phyloP scores from a whole-genome alignment of 2,113 vertebrate species.

The Felis catus region DNA sequence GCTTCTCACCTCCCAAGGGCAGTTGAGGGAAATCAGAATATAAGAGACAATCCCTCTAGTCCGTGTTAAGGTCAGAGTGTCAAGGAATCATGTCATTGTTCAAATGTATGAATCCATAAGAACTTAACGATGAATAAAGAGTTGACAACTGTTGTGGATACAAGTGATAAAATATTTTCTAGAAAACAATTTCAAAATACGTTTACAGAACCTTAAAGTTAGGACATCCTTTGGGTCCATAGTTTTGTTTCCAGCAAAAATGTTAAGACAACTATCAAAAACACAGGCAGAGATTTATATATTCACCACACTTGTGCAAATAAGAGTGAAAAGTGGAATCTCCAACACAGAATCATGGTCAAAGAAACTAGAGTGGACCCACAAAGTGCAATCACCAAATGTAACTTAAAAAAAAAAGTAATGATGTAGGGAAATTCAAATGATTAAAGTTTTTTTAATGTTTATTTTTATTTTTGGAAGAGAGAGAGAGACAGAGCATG shows the following conservation, averaged over 20 bases:
- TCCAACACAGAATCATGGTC: background rate
- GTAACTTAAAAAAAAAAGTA: background rate
- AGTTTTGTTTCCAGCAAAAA: background rate
- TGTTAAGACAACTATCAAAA: background rate
- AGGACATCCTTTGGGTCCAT: background rate
- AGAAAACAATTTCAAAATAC: background rate
- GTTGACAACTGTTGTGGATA: background rate
- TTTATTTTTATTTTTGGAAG: too few species aligned
- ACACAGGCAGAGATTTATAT: background rate
- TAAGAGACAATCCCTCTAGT: background rate
- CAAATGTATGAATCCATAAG: background rate
- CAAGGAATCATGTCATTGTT: background rate
- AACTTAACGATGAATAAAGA: background rate
- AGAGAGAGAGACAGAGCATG: too few species aligned
- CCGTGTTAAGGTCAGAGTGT: background rate
- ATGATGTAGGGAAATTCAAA: background rate
- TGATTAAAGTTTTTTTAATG: background rate
- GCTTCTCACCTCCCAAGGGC: fast-evolving
- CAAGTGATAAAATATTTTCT: background rate
- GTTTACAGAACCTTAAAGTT: background rate
- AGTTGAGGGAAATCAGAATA: background rate
- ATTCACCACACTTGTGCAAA: background rate
- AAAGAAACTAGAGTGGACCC: background rate
- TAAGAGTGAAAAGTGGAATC: background rate
- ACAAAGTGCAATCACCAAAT: background rate